These are phyloP conservation scores for Silurus aristotelis DNA, from an alignment of 2,797 vertebrate species.

Conservation along the genomic window DNA sequence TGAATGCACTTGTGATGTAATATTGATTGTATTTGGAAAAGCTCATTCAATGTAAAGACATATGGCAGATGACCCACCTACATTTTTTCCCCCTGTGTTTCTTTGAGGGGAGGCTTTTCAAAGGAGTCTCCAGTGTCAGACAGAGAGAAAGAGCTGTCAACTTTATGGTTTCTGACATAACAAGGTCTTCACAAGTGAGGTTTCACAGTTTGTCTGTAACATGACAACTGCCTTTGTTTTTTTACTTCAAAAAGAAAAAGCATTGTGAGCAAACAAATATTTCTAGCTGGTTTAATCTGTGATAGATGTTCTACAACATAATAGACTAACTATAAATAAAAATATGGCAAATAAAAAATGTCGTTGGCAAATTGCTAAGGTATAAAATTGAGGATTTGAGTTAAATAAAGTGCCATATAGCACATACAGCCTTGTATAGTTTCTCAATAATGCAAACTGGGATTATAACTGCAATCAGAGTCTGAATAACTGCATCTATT, in stretches of 20 bases:
- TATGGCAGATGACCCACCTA: neutral
- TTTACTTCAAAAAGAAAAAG: neutral
- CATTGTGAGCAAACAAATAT: neutral
- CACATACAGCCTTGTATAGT: neutral
- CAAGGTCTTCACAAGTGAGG: neutral
- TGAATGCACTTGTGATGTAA: neutral
- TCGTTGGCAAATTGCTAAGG: neutral
- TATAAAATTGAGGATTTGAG: neutral
- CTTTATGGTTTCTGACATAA: neutral
- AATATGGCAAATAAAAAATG: neutral
- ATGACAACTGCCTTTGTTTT: neutral
- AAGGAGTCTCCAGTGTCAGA: neutral
- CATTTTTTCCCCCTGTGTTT: neutral
- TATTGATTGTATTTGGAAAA: no score
- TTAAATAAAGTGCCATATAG: no score
- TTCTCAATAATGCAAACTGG: neutral
- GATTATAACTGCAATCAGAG: neutral
- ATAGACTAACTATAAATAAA: neutral
- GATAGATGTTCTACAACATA: neutral
- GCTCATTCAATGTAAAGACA: neutral
- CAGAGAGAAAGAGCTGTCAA: neutral
- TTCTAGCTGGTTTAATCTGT: neutral
- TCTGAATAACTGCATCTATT: neutral
- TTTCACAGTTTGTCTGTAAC: neutral
- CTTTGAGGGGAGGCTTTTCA: neutral